phyloP scores from a whole-genome alignment of 2,113 vertebrate genomes.

The Podarcis muralis region DNA sequence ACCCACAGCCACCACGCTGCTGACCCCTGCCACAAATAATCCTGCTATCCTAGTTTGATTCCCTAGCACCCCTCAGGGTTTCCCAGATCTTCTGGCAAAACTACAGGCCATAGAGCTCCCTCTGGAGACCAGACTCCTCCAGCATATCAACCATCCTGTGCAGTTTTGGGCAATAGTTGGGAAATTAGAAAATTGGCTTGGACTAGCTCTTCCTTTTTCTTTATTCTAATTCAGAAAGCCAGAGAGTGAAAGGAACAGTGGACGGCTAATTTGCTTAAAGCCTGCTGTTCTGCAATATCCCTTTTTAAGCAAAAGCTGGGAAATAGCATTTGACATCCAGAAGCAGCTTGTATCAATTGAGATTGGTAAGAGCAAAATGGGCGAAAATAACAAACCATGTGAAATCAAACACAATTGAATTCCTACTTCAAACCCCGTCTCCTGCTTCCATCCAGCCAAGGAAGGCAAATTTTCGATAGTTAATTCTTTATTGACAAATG shows the following conservation, averaged over 20 bases:
- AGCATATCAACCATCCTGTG: neutral
- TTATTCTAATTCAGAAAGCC: neutral
- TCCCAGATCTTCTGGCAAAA: too few relatives aligned
- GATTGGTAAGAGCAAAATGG: neutral
- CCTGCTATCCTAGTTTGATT: too few relatives aligned
- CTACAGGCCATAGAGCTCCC: too few relatives aligned
- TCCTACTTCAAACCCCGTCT: neutral
- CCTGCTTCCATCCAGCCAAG: too few relatives aligned
- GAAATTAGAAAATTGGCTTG: neutral
- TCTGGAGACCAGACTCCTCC: neutral
- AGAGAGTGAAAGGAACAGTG: neutral
- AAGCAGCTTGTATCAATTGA: conserved; percentile 31
- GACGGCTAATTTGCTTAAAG: conserved; percentile 13
- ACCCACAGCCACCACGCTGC: too few relatives aligned
- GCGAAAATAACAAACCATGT: neutral
- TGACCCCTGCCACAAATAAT: too few relatives aligned
- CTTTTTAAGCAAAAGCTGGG: neutral
- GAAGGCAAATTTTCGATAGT: too few relatives aligned
- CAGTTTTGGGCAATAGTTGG: neutral
- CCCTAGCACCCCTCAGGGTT: too few relatives aligned
- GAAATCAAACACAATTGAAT: conserved; percentile 10
- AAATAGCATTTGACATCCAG: neutral
- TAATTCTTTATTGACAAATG: too few relatives aligned
- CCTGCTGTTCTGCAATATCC: neutral
- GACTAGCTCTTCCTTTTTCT: neutral